Base-by-base conservation (phyloP, 2,797 vertebrate species). In the Amniataba percoides region DNA sequence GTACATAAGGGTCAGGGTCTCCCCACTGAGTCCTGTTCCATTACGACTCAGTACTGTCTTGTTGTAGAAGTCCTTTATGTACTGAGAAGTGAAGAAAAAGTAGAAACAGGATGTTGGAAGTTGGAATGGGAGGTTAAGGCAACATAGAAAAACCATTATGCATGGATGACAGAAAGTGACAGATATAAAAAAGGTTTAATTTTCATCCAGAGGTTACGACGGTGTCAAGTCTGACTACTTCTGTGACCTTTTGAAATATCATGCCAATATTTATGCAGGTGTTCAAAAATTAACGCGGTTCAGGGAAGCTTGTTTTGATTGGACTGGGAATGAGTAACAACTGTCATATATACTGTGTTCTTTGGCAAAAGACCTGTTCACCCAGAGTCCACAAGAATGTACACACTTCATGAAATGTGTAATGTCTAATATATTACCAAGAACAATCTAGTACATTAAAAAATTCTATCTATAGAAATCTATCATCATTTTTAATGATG, bases 1-100 rank as follows among this genome's bases (percentile, higher is more conserved):
- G 78, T 97, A 98, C 92, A 98, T 95, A 23, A 97, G 93, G 7
- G 96, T 97, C 60, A 96, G 85, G 4, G 81, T 79, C 1, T 93
- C 92, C 0, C 80, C 88, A 0, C 74, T 93, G 87, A 97, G 87
- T 69, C 93, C 93, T 0, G 92, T 92, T 4, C 96, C 95, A 0
- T 96, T 96, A 4, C 96, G 94, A 74, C 68, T 91, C 48, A 95
- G 67, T 85, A 93, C 96, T 0, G 96, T 97, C 67, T 88, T 49
- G 0, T 98, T 98, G 87, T 97, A 98, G 92, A 99, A 98, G 51
- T 96, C 89, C 92, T 97, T 98, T 59, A 98, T 95, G 85, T 97
- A 94, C 97, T 98, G 71, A 76, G 27, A 48, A 8, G 21, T 3
- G 2, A 51, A n/a, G 3, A 23, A 31, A 65, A 4, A 42, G 25